phyloP scores from a whole-genome alignment of 2,888 invertebrate genomes.

The Machimus atricapillus region DNA sequence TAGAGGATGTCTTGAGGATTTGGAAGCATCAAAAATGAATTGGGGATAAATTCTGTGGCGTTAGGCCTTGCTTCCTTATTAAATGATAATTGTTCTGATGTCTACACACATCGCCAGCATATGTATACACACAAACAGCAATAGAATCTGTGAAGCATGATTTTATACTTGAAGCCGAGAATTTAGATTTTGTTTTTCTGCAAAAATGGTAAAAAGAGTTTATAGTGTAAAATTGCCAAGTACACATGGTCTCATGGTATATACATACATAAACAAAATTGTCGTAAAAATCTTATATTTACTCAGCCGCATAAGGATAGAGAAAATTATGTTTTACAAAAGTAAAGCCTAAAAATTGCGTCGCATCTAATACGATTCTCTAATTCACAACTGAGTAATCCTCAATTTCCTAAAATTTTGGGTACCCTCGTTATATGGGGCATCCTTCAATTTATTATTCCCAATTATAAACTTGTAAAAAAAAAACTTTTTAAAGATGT shows the following conservation, averaged over 20 bases:
- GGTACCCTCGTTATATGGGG: background rate
- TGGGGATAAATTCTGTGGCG: background rate
- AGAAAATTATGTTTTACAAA: no score
- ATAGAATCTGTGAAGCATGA: no score
- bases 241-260: no score
- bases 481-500: background rate
- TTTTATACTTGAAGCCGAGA: no score
- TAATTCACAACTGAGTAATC: background rate
- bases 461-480: background rate
- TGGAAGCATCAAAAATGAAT: background rate
- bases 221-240: no score
- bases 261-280: no score
- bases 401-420: background rate
- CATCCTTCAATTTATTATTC: background rate
- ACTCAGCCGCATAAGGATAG: no score
- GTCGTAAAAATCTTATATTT: no score
- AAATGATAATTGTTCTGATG: background rate
- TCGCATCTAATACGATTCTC: background rate
- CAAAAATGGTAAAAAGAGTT: no score
- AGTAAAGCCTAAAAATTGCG: background rate
- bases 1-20: background rate
- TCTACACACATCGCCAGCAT: background rate
- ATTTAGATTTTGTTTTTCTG: no score
- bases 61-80: background rate
- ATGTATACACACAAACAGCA: no score